Evolutionary conservation across 2,113 vertebrate species (phyloP).

Genomic region (Psittacara wagleri): DNA sequence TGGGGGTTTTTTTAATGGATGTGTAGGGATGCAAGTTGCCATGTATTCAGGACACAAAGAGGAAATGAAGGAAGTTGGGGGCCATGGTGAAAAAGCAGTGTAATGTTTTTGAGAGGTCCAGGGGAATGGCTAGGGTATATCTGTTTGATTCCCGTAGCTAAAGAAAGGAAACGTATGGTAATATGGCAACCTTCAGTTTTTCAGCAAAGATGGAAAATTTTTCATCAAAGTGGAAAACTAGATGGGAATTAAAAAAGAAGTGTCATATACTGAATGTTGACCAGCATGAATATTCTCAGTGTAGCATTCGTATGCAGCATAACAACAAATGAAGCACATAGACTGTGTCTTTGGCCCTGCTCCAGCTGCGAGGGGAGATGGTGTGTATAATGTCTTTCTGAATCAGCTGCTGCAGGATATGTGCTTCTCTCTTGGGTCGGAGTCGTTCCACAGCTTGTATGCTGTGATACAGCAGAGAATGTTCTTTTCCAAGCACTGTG

Average conservation of each 20-base stretch:
- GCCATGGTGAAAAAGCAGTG: neutral
- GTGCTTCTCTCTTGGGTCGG: slow-evolving; percentile 9
- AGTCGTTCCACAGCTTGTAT: neutral
- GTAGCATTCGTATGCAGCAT: neutral
- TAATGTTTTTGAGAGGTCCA: neutral
- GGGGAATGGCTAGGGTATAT: neutral
- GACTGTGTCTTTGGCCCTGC: neutral
- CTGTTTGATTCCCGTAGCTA: neutral
- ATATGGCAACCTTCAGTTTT: neutral
- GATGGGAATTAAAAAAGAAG: neutral
- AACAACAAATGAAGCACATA: neutral
- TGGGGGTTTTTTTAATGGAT: neutral
- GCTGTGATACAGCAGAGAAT: neutral
- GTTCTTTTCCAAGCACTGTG: neutral
- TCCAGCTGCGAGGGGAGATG: neutral
- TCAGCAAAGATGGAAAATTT: neutral
- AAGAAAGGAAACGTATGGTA: neutral
- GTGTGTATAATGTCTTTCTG: neutral
- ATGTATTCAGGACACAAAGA: neutral
- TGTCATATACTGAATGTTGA: neutral
- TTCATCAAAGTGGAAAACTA: neutral
- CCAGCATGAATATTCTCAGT: neutral
- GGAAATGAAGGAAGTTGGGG: neutral
- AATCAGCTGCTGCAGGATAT: slow-evolving; percentile 32
- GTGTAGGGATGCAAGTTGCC: neutral